These are phyloP conservation scores for Anoplolepis gracilipes DNA, from an alignment of 1,140 invertebrate genomes.

Conservation along the genomic window DNA sequence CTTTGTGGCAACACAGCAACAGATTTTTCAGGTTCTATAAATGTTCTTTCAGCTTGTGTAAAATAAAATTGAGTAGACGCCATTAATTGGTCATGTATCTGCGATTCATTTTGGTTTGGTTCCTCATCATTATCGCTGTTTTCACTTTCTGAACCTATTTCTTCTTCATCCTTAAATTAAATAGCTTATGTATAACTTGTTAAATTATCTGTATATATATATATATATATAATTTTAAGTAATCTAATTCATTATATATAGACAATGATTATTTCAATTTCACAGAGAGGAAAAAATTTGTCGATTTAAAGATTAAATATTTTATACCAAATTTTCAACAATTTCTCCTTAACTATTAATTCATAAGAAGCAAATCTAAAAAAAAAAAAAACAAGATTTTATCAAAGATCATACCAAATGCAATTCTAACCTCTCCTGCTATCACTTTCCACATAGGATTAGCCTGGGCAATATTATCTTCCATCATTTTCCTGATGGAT, in stretches of 20 bases:
- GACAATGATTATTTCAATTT: background rate
- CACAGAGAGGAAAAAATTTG: background rate
- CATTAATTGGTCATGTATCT: background rate
- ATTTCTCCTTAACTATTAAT: background rate
- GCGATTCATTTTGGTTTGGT: background rate
- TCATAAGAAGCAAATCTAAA: background rate
- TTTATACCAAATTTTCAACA: too few relatives aligned
- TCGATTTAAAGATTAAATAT: constrained; percentile 12
- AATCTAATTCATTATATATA: background rate
- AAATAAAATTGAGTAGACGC: constrained; percentile 72
- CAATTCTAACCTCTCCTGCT: constrained; percentile 57
- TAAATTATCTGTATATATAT: background rate
- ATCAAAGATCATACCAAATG: too few relatives aligned
- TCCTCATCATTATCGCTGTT: constrained; percentile 26
- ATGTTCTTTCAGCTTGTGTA: constrained; percentile 44
- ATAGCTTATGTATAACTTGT: background rate
- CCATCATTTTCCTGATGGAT: constrained; percentile 47
- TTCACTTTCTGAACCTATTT: constrained; percentile 11
- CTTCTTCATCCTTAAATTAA: constrained; percentile 30
- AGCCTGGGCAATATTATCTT: constrained; percentile 23
- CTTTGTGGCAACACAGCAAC: background rate
- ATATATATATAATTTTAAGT: background rate
- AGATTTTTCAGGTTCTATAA: background rate
- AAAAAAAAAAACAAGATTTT: too few relatives aligned
- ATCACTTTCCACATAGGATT: constrained; percentile 61